Percentiles rank a stretch among this genome's conserved stretches.
Evolutionary conservation across 2,797 vertebrate species (phyloP).

Genomic region (Gastrophryne carolinensis): DNA sequence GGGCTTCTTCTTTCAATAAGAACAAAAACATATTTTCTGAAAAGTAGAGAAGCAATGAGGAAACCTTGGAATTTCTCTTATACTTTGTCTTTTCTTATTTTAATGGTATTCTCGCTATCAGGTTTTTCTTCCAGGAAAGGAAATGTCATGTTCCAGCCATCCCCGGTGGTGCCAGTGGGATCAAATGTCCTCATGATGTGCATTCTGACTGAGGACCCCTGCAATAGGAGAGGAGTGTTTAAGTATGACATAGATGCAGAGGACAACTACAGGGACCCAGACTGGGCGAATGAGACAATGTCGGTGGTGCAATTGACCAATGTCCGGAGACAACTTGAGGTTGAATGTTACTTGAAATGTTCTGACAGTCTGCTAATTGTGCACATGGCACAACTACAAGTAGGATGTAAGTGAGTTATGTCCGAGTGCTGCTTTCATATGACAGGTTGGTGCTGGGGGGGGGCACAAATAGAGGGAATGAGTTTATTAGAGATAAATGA

Average conservation of each 20-base stretch:
- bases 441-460: no score
- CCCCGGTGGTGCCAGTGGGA: conserved; percentile 61
- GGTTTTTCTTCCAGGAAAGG: conserved; percentile 56
- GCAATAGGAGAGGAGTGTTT: conserved; percentile 46
- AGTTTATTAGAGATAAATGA: no score
- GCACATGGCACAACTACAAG: conserved; percentile 63
- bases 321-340: conserved; percentile 51
- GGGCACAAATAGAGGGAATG: no score
- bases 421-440: no score
- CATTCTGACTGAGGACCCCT: conserved; percentile 49
- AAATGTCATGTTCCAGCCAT: conserved; percentile 64
- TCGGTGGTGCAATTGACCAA: conserved; percentile 61
- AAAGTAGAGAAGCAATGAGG: no score
- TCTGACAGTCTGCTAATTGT: conserved; percentile 10
- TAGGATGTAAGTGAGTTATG: conserved; percentile 72
- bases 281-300: conserved; percentile 62
- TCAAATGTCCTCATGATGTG: conserved; percentile 67
- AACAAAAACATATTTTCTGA: no score
- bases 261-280: not conserved
- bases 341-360: conserved; percentile 63
- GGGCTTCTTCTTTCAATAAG: no score
- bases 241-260: conserved; percentile 66
- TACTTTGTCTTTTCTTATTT: no score
- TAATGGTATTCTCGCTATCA: conserved; percentile 31
- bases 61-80: no score